Base-by-base conservation (phyloP, 2,797 vertebrate species). In the Limnodromus scolopaceus region DNA sequence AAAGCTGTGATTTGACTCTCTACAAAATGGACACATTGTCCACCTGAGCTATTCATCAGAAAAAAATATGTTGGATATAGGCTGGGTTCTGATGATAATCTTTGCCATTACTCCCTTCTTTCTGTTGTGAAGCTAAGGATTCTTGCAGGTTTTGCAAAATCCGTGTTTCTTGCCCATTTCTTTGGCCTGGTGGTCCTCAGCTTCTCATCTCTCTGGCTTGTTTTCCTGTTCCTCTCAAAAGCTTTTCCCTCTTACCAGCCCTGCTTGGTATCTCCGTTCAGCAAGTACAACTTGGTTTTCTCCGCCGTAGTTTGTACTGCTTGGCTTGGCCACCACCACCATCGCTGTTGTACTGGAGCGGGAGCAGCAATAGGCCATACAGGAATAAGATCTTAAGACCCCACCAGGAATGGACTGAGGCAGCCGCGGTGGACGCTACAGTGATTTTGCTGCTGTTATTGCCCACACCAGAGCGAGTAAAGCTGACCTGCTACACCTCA, bases 351-450 rank as follows among this genome's bases (percentile, higher is more conserved):
- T 19, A 13, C 16, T n/a, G 20, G 0, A 0, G 51, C 1, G 27
- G 63, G 22, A 76, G 36, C 38, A 89, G 19, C 1, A 0, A 1
- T 48, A 49, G 28, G 12, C 11, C 30, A 4, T 24, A 30, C 18
- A 27, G 30, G 60, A 84, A 15, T 11, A 69, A 13, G 17, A 30
- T 20, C 30, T 8, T 45, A 9, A 32, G 24, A 39, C 30, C 9
- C 2, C 12, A 5, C 13, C 8, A 30, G 38, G 15, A 74, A 32
- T 1, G 8, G 41, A 10, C 32, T 27, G 58, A 78, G 32, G 23
- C 48, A 80, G 27, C 15, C 41, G 7, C 22, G n/a, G n/a, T 4
- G 36, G 16, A 3, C 0, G 3, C 11, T 24, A 1, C 0, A 0
- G 18, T 36, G 66, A 34, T 74, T 77, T 68, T 48, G 13, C 28